Percentiles rank a stretch among this genome's conserved stretches.
These are phyloP conservation scores for Hirtodrosophila trivittata DNA, from an alignment of 2,888 invertebrate species.

Conservation along the genomic window DNA sequence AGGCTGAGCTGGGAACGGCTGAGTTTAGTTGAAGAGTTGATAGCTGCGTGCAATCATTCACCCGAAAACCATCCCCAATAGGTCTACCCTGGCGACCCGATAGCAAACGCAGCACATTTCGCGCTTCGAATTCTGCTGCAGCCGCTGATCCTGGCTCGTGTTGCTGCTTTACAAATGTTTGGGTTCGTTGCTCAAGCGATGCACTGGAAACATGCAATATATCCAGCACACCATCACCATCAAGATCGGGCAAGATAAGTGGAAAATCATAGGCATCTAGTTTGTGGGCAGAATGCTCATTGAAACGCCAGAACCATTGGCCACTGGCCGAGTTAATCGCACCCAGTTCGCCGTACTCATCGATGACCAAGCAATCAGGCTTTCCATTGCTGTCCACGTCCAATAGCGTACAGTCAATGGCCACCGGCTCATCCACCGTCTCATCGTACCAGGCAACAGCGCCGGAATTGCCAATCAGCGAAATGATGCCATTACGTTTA, in stretches of 20 bases:
- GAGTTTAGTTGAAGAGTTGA: constrained; percentile 85
- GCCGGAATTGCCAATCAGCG: constrained; percentile 88
- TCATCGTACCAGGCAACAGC: constrained; percentile 90
- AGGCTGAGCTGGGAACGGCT: constrained; percentile 46
- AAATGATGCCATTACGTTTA: constrained; percentile 87
- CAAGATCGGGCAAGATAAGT: constrained; percentile 88
- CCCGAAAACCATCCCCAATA: constrained; percentile 86
- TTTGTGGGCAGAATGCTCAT: constrained; percentile 81
- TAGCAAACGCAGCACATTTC: constrained; percentile 87
- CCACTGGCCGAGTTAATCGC: constrained; percentile 87
- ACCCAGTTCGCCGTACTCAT: constrained; percentile 87
- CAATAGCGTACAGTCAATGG: constrained; percentile 89
- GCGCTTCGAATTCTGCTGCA: constrained; percentile 74
- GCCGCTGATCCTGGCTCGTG: constrained; percentile 39
- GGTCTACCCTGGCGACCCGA: constrained; percentile 89
- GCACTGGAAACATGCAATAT: constrained; percentile 86
- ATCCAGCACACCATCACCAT: constrained; percentile 89
- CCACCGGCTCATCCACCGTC: constrained; percentile 88
- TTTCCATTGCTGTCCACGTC: constrained; percentile 90
- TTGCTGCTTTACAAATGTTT: constrained; percentile 59
- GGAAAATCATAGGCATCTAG: constrained; percentile 88
- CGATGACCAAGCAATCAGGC: constrained; percentile 90
- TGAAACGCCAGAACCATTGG: constrained; percentile 85
- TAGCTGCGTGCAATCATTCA: constrained; percentile 86
- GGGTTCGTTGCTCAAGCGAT: constrained; percentile 77